These are phyloP conservation scores for Lasioglossum morio DNA, from an alignment of 2,888 invertebrate genomes.

Conservation along the genomic window DNA sequence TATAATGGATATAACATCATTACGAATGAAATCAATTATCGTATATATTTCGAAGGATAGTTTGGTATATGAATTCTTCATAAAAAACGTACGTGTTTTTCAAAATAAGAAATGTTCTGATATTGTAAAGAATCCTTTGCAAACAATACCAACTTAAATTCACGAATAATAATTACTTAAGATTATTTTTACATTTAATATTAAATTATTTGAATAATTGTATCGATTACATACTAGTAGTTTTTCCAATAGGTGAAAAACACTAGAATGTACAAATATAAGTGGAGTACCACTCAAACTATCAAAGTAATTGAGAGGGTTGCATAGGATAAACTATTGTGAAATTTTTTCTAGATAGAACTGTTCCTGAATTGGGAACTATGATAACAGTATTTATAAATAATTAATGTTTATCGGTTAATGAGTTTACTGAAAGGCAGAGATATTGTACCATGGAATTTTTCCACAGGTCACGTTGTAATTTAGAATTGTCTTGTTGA, in stretches of 20 bases:
- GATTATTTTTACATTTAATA: constrained; percentile 23
- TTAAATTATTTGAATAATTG: constrained; percentile 13
- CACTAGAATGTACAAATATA: constrained; percentile 9
- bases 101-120: not conserved
- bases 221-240: not conserved
- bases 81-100: not conserved
- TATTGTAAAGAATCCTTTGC: constrained; percentile 16
- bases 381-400: constrained; percentile 21
- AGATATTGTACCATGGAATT: constrained; percentile 19
- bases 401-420: constrained; percentile 11
- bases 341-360: not conserved
- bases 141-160: constrained; percentile 11
- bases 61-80: constrained; percentile 26
- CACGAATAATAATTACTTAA: not conserved
- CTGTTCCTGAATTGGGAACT: not conserved
- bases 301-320: not conserved
- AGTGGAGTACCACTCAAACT: not conserved
- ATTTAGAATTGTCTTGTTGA: constrained; percentile 23
- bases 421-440: constrained; percentile 22
- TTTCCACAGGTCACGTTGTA: not conserved
- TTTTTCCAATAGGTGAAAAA: not conserved
- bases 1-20: constrained; percentile 23
- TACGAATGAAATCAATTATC: constrained; percentile 13
- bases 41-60: not conserved
- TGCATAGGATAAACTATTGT: not conserved